These are phyloP conservation scores for Erinaceus europaeus DNA, from an alignment of 2,113 vertebrate species.

Conservation along the genomic window DNA sequence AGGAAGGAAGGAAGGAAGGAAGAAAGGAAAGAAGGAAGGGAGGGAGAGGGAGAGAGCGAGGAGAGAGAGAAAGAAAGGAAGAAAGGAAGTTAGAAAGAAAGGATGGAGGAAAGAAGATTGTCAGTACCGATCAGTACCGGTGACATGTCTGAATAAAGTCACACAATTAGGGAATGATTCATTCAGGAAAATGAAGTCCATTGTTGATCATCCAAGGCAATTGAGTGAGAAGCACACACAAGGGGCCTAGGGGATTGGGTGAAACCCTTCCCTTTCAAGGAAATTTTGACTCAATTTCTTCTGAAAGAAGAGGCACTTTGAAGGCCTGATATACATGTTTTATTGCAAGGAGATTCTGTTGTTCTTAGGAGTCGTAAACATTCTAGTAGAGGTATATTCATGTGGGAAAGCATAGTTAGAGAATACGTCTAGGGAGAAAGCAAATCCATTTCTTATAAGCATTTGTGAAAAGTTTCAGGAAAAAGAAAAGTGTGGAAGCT, in stretches of 20 bases:
- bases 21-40: too few species aligned
- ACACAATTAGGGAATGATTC: constrained; percentile 8
- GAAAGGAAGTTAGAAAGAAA: too few species aligned
- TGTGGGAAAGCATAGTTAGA: neutral
- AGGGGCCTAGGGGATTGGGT: neutral
- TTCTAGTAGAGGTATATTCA: neutral
- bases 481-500: neutral
- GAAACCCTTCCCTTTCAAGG: neutral
- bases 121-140: constrained; percentile 2
- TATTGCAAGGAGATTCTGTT: neutral
- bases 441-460: neutral
- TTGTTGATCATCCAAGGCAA: neutral
- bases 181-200: neutral
- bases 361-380: neutral
- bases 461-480: neutral
- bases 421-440: neutral
- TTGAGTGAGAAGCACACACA: neutral
- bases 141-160: neutral
- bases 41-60: too few species aligned
- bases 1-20: too few species aligned
- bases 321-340: neutral
- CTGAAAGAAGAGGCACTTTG: neutral
- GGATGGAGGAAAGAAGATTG: too few species aligned
- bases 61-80: too few species aligned
- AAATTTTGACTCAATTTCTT: neutral